Percentiles rank a stretch among this genome's conserved stretches.
Conservation (phyloP, 2,888 invertebrate genomes). For the Spodoptera littoralis region DNA sequence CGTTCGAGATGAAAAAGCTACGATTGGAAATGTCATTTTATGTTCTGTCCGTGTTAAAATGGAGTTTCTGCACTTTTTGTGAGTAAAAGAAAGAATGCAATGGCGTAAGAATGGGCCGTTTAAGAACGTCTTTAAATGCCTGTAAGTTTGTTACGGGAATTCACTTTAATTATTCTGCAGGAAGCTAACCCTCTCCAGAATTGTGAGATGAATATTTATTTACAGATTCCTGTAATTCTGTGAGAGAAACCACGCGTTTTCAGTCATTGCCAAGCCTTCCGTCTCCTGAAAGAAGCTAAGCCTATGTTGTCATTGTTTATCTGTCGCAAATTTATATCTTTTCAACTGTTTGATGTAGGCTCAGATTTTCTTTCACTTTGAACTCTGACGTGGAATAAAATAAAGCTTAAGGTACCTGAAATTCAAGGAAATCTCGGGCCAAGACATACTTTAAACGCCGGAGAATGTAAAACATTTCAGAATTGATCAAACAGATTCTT, state of each 20-base stretch:
- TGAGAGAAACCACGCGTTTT: too few relatives aligned
- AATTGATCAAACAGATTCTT: not conserved
- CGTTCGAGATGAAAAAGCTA: conserved; percentile 61
- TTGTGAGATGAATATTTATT: not conserved
- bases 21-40: conserved; percentile 67
- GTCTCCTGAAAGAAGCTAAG: too few relatives aligned
- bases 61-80: conserved; percentile 51
- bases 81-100: conserved; percentile 44
- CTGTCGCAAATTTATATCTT: too few relatives aligned
- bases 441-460: too few relatives aligned
- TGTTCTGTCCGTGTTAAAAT: conserved; percentile 58
- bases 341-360: too few relatives aligned
- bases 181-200: not conserved
- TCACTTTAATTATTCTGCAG: conserved; percentile 23
- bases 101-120: conserved; percentile 43
- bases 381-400: too few relatives aligned
- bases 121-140: conserved; percentile 36
- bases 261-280: too few relatives aligned
- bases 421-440: too few relatives aligned
- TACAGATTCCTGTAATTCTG: not conserved
- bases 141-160: conserved; percentile 21
- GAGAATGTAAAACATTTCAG: too few relatives aligned
- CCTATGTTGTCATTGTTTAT: too few relatives aligned
- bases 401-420: too few relatives aligned
- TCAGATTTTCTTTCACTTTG: too few relatives aligned